Percentiles rank a stretch among this genome's conserved stretches.
These are phyloP conservation scores for Flabesymbios commensalis DNA, from an alignment of 2,888 invertebrate genomes.

Conservation along the genomic window DNA sequence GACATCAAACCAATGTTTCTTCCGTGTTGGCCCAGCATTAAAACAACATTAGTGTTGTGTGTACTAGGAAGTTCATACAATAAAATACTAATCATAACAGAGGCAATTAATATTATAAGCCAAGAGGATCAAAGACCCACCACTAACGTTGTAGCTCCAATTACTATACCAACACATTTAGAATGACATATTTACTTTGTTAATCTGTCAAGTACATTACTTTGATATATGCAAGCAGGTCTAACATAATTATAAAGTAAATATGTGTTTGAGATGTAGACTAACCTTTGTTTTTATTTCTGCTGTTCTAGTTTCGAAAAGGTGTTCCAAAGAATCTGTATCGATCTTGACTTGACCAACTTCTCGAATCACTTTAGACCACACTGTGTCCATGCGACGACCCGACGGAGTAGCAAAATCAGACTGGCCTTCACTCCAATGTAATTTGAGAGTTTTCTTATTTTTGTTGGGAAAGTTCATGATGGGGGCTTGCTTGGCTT, in stretches of 20 bases:
- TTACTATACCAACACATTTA: too few species aligned
- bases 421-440: conserved; percentile 83
- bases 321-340: conserved; percentile 88
- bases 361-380: conserved; percentile 46
- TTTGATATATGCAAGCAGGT: neutral
- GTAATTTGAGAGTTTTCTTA: conserved; percentile 93
- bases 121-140: too few species aligned
- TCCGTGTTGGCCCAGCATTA: too few species aligned
- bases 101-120: too few species aligned
- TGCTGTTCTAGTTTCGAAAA: conserved; percentile 95
- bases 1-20: too few species aligned
- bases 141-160: too few species aligned
- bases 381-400: conserved; percentile 49
- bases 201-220: neutral
- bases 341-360: conserved; percentile 73
- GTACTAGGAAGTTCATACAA: too few species aligned
- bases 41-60: too few species aligned
- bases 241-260: neutral
- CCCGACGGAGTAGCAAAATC: conserved; percentile 32
- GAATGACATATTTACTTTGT: too few species aligned
- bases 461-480: conserved; percentile 62
- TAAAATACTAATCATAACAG: too few species aligned
- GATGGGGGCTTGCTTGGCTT: too few species aligned
- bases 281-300: conserved; percentile 91
- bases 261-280: neutral